These are phyloP conservation scores for Bacillus rossius DNA, from an alignment of 1,140 invertebrate genomes.

Conservation along the genomic window DNA sequence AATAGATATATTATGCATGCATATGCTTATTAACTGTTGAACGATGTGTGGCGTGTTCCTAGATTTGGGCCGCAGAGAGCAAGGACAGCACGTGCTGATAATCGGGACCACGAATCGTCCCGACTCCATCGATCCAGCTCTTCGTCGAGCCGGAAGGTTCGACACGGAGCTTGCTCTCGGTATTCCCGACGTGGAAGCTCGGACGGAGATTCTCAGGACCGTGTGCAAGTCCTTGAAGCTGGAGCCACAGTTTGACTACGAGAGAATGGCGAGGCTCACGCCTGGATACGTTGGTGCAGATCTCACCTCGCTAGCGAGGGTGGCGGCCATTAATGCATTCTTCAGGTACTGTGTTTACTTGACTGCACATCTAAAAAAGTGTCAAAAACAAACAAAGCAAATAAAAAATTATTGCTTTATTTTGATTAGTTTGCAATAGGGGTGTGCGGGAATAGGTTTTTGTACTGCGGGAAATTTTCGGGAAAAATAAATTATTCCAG, in stretches of 20 bases:
- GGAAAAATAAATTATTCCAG: too few relatives aligned
- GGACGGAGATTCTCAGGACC: slow-evolving; percentile 69
- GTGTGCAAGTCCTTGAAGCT: slow-evolving; percentile 62
- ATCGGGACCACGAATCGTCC: slow-evolving; percentile 94
- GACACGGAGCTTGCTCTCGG: slow-evolving; percentile 92
- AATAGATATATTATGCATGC: too few relatives aligned
- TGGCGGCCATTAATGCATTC: slow-evolving; percentile 82
- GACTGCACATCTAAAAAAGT: slow-evolving; percentile 15
- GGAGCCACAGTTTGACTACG: slow-evolving; percentile 60
- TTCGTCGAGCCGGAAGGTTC: slow-evolving; percentile 85
- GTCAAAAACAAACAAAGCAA: neutral
- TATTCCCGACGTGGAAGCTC: slow-evolving; percentile 81
- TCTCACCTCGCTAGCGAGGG: slow-evolving; percentile 76
- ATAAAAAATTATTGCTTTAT: too few relatives aligned
- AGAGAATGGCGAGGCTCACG: slow-evolving; percentile 70
- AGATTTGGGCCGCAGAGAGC: slow-evolving; percentile 55
- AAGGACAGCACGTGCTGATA: slow-evolving; percentile 69
- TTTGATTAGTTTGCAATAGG: too few relatives aligned
- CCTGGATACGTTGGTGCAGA: slow-evolving; percentile 98
- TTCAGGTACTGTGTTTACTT: slow-evolving; percentile 52
- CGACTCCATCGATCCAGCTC: slow-evolving; percentile 87
- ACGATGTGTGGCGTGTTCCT: too few relatives aligned
- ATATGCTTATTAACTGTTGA: too few relatives aligned
- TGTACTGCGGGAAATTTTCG: too few relatives aligned
- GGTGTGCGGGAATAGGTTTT: too few relatives aligned